phyloP scores from a whole-genome alignment of 2,113 vertebrate genomes.

The Perca fluviatilis region DNA sequence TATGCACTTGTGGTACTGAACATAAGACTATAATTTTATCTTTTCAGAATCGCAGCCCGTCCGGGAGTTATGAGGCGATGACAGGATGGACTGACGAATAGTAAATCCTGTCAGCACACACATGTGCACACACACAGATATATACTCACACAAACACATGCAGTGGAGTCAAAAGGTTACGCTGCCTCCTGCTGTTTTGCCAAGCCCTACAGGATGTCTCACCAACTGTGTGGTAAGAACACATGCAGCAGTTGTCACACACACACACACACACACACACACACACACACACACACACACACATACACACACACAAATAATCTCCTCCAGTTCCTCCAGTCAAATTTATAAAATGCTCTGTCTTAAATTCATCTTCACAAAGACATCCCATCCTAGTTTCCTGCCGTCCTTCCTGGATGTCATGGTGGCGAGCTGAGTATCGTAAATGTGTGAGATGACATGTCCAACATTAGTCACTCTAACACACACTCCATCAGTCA shows the following conservation, averaged over 20 bases:
- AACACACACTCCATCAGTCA: constrained; percentile 62
- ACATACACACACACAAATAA: neutral
- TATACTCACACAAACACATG: constrained; percentile 25
- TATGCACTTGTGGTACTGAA: neutral
- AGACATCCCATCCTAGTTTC: constrained; percentile 48
- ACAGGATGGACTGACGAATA: constrained; percentile 58
- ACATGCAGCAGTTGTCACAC: constrained; percentile 58
- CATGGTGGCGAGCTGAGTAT: constrained; percentile 45
- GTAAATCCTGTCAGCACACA: constrained; percentile 70
- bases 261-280: constrained; percentile 13
- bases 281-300: constrained; percentile 24
- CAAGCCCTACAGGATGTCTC: constrained; percentile 67
- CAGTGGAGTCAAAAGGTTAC: constrained; percentile 45
- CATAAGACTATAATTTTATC: constrained; percentile 12
- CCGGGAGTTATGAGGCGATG: constrained; percentile 62
- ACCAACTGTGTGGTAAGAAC: constrained; percentile 61
- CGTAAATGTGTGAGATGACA: constrained; percentile 59
- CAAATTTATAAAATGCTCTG: constrained; percentile 28
- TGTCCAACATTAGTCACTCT: constrained; percentile 63
- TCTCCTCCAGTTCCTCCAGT: constrained; percentile 52
- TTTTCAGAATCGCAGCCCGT: constrained; percentile 14
- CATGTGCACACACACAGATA: constrained; percentile 25
- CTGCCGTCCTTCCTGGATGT: constrained; percentile 62
- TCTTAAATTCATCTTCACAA: constrained; percentile 21
- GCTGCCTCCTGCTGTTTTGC: constrained; percentile 50